A percentile compares a stretch with the other conserved stretches of the same genome.
Conservation (phyloP, 1,140 invertebrate species). For the Oscheius sp. region DNA sequence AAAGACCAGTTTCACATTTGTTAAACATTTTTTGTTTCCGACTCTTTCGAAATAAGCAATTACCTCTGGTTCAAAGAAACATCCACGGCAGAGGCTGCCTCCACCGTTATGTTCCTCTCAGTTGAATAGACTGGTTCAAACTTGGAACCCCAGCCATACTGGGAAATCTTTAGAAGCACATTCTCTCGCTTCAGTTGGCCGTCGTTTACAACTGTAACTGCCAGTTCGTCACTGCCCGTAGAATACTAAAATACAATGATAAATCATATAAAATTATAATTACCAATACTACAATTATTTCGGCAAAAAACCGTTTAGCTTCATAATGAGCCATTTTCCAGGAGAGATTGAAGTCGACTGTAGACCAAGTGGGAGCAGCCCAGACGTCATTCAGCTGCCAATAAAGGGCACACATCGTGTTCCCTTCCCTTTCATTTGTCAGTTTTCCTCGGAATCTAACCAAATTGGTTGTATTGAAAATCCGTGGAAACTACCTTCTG, state of each 20-base stretch:
- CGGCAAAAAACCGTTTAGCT: slow-evolving; percentile 51
- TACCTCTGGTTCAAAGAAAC: background rate
- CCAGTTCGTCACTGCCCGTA: slow-evolving; percentile 30
- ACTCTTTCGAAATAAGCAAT: background rate
- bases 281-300: slow-evolving; percentile 50
- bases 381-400: slow-evolving; percentile 99
- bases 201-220: slow-evolving; percentile 48
- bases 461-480: background rate
- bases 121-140: slow-evolving; percentile 44
- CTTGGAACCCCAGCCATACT: slow-evolving; percentile 21
- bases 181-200: slow-evolving; percentile 1
- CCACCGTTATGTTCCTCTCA: too few relatives aligned
- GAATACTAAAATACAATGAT: background rate
- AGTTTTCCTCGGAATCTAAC: slow-evolving; percentile 49
- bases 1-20: background rate
- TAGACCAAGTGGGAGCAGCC: slow-evolving; percentile 93
- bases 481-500: slow-evolving; percentile 68
- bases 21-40: slow-evolving; percentile 18
- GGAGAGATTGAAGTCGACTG: slow-evolving; percentile 68
- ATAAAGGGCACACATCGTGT: slow-evolving; percentile 88
- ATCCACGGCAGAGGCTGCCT: background rate
- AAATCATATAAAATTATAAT: slow-evolving; percentile 8
- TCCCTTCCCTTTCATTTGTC: slow-evolving; percentile 57
- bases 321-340: slow-evolving; percentile 59
- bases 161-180: slow-evolving; percentile 30